Base-by-base conservation (phyloP, 2,113 vertebrate genomes). In the Mesocricetus auratus region DNA sequence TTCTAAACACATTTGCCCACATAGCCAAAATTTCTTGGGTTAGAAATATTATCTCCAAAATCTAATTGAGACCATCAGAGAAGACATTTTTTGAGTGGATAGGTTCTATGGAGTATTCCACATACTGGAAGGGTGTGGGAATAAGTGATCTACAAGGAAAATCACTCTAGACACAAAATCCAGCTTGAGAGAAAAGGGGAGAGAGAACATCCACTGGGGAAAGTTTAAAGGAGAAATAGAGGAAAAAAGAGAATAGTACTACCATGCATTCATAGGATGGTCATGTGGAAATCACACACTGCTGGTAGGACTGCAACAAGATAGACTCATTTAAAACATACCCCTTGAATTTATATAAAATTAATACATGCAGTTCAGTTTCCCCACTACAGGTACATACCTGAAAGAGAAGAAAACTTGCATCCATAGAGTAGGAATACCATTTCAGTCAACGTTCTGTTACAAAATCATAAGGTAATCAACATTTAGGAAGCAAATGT, bases 321-420 rank as follows among this genome's bases (percentile, higher is more conserved):
- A 47, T 10, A 3, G 4, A 29, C 9, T 42, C 73, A 78, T 6
- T 60, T 66, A 26, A 86, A 69, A 92, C 53, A 85, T 15, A 42
- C 3, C 73, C 17, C 56, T 66, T 15, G 60, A 36, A 21, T 45
- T 81, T 53, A 47, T 75, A 36, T 62, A 3, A 87, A 90, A 83
- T 91, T 87, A 93, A 94, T 87, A 90, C 36, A 7, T 60, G 36
- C 77, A 60, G 78, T 7, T 66, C 45, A 66, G 15, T 17, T 78
- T 78, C 90, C 53, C 33, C 39, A 33, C 33, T 24, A 0, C 1
- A 62, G 60, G 7, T 56, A 79, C 87, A n/a, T 3, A 45, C n/a
- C 71, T 31, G 66, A 79, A 33, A 93, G 83, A 82, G n/a, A n/a
- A 79, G 62, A 94, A 93, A 92, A 45, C 11, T 15, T 4, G 60